Evolutionary conservation across 1,140 invertebrate species (phyloP), one percentile per base, ranked within the genome.

Genomic region (Drosophila arawakana): DNA sequence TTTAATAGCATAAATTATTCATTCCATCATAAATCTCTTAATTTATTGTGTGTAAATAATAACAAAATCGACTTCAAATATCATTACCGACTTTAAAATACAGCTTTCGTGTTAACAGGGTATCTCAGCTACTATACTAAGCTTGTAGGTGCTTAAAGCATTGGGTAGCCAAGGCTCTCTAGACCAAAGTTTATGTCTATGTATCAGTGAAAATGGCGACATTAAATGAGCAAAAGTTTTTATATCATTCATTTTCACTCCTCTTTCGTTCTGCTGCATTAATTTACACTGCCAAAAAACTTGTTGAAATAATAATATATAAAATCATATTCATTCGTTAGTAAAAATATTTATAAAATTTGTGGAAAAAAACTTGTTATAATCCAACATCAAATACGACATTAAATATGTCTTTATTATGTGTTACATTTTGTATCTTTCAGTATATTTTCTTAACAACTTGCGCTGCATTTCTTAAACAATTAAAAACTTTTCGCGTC

Each of bases 191-290:
- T 81, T 78, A 85, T 55, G 25, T 15, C 10, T 80, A 69, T 80
- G 55, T 74, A 86, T 46, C 75, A 71, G 67, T 44, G 61, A 61
- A 82, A 86, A 82, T 82, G 73, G 76, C 72, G 76, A 86, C 81
- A 81, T 81, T 78, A 85, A 84, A 84, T 84, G 81, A 84, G 81
- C 81, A 84, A 84, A 84, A 80, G 69, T 81, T 84, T 84, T 85
- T 85, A 78, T 81, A 85, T 78, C 63, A 85, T 85, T 85, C 78
- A 80, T 78, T 73, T 78, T 65, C 25, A 60, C 60, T 75, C 21
- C 52, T 54, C 61, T 49, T 71, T 50, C 37, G 25, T 44, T 52
- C 8, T 35, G 49, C 41, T 58, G 35, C 13, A 57, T 72, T 72
- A 72, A 52, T 0, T 2, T 62, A 25, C 79, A 81, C 79, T 70